Evolutionary conservation across 2,888 invertebrate species (phyloP).

Genomic region (Morpho deidamia): DNA sequence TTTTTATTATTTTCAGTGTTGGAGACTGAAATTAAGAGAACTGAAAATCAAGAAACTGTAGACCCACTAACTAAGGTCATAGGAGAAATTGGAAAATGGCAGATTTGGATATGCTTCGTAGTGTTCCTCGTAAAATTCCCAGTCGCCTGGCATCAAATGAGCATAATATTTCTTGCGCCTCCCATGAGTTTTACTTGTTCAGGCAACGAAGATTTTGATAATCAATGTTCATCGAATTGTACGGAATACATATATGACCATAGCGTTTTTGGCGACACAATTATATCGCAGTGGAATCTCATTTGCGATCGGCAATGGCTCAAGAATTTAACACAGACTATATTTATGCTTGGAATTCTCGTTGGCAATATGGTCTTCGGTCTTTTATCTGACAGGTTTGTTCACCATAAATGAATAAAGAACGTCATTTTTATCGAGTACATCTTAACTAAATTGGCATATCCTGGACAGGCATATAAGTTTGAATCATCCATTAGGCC

Average conservation of each 20-base stretch:
- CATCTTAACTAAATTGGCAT: slow-evolving; percentile 47
- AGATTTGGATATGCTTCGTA: slow-evolving; percentile 83
- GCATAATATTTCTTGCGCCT: slow-evolving; percentile 87
- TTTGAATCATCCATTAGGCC: slow-evolving; percentile 30
- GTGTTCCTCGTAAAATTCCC: slow-evolving; percentile 87
- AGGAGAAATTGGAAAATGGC: slow-evolving; percentile 86
- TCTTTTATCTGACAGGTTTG: slow-evolving; percentile 85
- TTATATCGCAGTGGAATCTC: slow-evolving; percentile 86
- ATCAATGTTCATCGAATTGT: slow-evolving; percentile 75
- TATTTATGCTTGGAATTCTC: slow-evolving; percentile 88
- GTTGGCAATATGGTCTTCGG: slow-evolving; percentile 87
- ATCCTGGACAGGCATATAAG: slow-evolving; percentile 43
- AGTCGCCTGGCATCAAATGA: slow-evolving; percentile 89
- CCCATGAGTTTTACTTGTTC: slow-evolving; percentile 78
- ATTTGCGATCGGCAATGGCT: slow-evolving; percentile 82
- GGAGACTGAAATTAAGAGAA: slow-evolving; percentile 53
- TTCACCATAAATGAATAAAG: slow-evolving; percentile 15
- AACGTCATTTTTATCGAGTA: slow-evolving; percentile 13
- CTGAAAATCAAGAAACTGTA: slow-evolving; percentile 45
- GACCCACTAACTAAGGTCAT: slow-evolving; percentile 84
- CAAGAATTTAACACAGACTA: slow-evolving; percentile 85
- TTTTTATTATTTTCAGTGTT: slow-evolving; percentile 50
- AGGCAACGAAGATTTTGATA: slow-evolving; percentile 54
- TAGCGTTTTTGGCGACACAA: slow-evolving; percentile 83
- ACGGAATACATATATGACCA: slow-evolving; percentile 79